Base-by-base conservation (phyloP, 2,113 vertebrate species). In the Rhinoderma darwinii region DNA sequence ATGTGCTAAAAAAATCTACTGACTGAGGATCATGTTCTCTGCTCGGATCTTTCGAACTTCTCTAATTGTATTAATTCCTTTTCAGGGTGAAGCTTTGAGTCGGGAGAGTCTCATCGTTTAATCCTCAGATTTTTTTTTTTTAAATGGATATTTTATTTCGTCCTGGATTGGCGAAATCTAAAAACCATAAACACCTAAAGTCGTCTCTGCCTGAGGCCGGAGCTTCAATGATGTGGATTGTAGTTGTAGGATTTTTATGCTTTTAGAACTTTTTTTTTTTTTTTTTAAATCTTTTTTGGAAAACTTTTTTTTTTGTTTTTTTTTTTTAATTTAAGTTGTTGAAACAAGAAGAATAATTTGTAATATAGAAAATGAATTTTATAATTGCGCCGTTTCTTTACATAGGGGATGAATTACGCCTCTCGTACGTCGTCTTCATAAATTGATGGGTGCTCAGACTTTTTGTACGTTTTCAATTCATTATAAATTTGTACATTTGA, bases 71-170 rank as follows among this genome's bases (percentile, higher is more conserved):
- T n/a, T n/a, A 8, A 4, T 84, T 90, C 14, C 15, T n/a, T 90
- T 91, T 4, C 94, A 98, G 96, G 96, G 96, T 79, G 94, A 96
- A 90, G 96, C 95, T 20, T 94, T 97, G 90, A 98, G 97, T 89
- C 94, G 96, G 3, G 96, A 97, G 89, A 98, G 97, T 90, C 91
- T 98, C 89, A 95, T 98, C 82, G 97, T 98, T 88, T 97, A 88
- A 95, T 41, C 2, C 27, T 35, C 14, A 9, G 22, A 59, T 25
- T 32, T 32, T 25, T 18, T 51, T 0, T 27, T 30, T 76, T 76
- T 10, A 10, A 74, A 39, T 25, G 59, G n/a, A 20, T 4, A n/a
- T 74, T n/a, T 22, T 25, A 1, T 15, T 44, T n/a, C 15, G 41
- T 15, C 43, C 39, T n/a, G 9, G 63, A 68, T 32, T 68, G 27